These are phyloP conservation scores for Antennarius maculatus DNA, from an alignment of 2,797 vertebrate genomes.

Conservation along the genomic window DNA sequence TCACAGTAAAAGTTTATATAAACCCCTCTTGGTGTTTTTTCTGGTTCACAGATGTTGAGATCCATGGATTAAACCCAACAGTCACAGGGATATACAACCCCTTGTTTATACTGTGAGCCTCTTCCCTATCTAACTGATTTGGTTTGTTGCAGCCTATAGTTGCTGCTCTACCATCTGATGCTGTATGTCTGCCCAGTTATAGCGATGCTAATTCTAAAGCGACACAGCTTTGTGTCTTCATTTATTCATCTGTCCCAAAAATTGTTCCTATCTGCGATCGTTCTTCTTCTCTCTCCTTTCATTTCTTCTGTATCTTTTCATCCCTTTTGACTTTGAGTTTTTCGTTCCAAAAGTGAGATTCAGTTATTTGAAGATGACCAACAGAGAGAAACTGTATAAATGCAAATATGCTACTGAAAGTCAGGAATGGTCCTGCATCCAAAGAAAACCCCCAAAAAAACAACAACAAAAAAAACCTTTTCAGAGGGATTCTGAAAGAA, in stretches of 20 bases:
- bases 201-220: slow-evolving; percentile 22
- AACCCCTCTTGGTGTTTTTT: too few relatives aligned
- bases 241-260: slow-evolving; percentile 16
- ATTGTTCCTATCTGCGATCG: background rate
- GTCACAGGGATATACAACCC: too few relatives aligned
- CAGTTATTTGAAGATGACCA: slow-evolving; percentile 20
- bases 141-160: too few relatives aligned
- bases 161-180: too few relatives aligned
- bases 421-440: slow-evolving; percentile 11
- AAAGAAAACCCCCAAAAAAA: too few relatives aligned
- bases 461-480: background rate
- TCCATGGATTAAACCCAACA: background rate
- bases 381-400: slow-evolving; percentile 32
- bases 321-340: slow-evolving; percentile 33
- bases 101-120: too few relatives aligned
- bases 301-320: slow-evolving; percentile 10
- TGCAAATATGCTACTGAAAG: slow-evolving; percentile 25
- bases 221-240: slow-evolving; percentile 4
- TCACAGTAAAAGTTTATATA: background rate
- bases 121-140: background rate
- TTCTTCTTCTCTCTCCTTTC: slow-evolving; percentile 7
- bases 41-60: background rate
- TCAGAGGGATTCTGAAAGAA: background rate
- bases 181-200: background rate
- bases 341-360: slow-evolving; percentile 44